These are phyloP conservation scores for Monopterus albus DNA, from an alignment of 2,113 vertebrate species.

Conservation along the genomic window DNA sequence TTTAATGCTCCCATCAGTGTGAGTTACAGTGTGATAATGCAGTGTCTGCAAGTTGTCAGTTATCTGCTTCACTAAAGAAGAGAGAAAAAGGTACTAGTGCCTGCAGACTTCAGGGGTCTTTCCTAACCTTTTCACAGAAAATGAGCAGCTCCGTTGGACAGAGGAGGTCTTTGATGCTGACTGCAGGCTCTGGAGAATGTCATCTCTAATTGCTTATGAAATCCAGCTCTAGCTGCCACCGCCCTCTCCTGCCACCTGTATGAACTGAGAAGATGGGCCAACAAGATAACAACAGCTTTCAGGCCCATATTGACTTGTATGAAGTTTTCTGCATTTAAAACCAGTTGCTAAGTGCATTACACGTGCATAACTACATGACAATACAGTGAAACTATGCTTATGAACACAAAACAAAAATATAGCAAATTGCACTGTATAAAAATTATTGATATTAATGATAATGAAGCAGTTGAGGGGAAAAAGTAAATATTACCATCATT, in stretches of 20 bases:
- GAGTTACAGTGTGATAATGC: constrained; percentile 38
- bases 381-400: too few species aligned
- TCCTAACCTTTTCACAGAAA: constrained; percentile 58
- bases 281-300: too few species aligned
- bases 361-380: background rate
- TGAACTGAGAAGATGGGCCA: too few species aligned
- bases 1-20: constrained; percentile 42
- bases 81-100: background rate
- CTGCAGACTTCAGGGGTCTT: constrained; percentile 45
- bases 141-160: constrained; percentile 37
- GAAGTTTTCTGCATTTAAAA: background rate
- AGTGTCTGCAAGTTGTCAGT: constrained; percentile 50
- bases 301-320: too few species aligned
- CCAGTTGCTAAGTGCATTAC: background rate
- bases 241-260: constrained; percentile 43
- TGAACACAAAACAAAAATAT: too few species aligned
- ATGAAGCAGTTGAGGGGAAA: too few species aligned
- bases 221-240: constrained; percentile 58
- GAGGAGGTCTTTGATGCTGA: constrained; percentile 60
- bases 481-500: too few species aligned
- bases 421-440: too few species aligned
- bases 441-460: too few species aligned
- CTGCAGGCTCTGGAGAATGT: constrained; percentile 61
- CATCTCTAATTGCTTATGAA: constrained; percentile 71
- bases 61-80: constrained; percentile 33